Evolutionary conservation across 1,140 invertebrate species (phyloP).

Genomic region (Andrena cerasifolii): DNA sequence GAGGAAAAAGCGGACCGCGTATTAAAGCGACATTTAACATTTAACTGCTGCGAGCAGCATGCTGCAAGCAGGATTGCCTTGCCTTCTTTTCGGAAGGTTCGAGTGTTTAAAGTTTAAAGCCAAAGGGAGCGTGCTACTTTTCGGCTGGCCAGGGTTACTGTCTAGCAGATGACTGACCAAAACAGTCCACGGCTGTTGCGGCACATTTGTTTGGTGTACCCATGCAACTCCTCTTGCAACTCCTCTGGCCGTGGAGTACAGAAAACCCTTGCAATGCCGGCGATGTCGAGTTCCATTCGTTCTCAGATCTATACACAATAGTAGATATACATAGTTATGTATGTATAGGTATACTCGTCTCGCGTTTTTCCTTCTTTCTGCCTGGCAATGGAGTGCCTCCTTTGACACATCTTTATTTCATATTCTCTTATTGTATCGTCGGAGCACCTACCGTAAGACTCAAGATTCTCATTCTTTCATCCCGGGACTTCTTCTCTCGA

Average conservation of each 20-base stretch:
- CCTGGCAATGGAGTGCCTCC: slow-evolving; percentile 37
- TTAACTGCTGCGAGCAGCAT: background rate
- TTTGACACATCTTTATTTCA: slow-evolving; percentile 42
- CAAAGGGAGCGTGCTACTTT: too few species aligned
- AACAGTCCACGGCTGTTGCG: too few species aligned
- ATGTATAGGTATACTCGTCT: too few species aligned
- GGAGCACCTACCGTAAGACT: background rate
- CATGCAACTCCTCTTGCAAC: slow-evolving; percentile 20
- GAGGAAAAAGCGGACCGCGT: background rate
- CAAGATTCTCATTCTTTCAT: slow-evolving; percentile 12
- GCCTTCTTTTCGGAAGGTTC: too few species aligned
- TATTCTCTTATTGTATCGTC: slow-evolving; percentile 33
- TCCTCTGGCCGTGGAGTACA: slow-evolving; percentile 9
- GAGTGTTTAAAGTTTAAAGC: too few species aligned
- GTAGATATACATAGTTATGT: too few species aligned
- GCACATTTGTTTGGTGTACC: too few species aligned
- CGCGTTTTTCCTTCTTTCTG: slow-evolving; percentile 36
- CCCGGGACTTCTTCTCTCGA: background rate
- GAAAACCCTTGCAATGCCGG: slow-evolving; percentile 30
- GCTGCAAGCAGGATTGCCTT: too few species aligned
- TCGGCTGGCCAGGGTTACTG: too few species aligned
- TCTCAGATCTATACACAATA: slow-evolving; percentile 45
- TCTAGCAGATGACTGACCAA: too few species aligned
- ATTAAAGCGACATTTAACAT: slow-evolving; percentile 11
- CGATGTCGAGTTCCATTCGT: slow-evolving; percentile 47